These are phyloP conservation scores for Agrotis puta DNA, from an alignment of 2,888 invertebrate genomes.

Conservation along the genomic window DNA sequence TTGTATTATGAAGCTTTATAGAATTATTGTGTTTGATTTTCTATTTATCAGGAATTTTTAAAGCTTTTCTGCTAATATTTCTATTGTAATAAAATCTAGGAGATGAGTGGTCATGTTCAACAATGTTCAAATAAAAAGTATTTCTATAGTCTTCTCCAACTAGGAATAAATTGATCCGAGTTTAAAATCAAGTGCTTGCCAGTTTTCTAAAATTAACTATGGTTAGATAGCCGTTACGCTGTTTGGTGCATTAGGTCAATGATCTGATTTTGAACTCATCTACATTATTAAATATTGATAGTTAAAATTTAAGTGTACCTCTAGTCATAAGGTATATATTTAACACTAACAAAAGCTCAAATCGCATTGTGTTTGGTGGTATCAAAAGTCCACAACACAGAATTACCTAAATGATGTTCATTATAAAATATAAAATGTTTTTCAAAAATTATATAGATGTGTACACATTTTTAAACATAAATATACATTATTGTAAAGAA, in stretches of 20 bases:
- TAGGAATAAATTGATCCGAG: background rate
- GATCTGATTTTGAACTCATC: constrained; percentile 14
- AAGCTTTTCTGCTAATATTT: constrained; percentile 37
- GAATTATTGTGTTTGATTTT: constrained; percentile 5
- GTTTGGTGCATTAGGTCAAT: constrained; percentile 8
- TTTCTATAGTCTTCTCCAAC: background rate
- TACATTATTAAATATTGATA: constrained; percentile 3
- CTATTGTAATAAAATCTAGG: constrained; percentile 10
- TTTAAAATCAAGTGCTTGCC: constrained; percentile 6
- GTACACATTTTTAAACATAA: constrained; percentile 45
- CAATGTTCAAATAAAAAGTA: background rate
- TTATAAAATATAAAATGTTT: constrained; percentile 41
- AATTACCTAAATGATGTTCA: constrained; percentile 53
- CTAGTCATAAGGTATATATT: constrained; percentile 71
- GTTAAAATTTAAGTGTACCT: constrained; percentile 39
- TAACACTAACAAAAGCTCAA: constrained; percentile 54
- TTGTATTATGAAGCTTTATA: constrained; percentile 36
- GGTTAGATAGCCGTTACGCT: no score
- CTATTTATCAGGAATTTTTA: constrained; percentile 6
- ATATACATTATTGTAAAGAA: constrained; percentile 23
- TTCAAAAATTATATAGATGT: constrained; percentile 42
- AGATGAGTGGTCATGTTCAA: constrained; percentile 8
- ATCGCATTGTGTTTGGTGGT: constrained; percentile 40
- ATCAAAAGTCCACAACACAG: constrained; percentile 36
- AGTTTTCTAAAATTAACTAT: background rate